Evolutionary conservation across 2,113 vertebrate genomes (phyloP).

Genomic region (Forbesichthys agassizii): DNA sequence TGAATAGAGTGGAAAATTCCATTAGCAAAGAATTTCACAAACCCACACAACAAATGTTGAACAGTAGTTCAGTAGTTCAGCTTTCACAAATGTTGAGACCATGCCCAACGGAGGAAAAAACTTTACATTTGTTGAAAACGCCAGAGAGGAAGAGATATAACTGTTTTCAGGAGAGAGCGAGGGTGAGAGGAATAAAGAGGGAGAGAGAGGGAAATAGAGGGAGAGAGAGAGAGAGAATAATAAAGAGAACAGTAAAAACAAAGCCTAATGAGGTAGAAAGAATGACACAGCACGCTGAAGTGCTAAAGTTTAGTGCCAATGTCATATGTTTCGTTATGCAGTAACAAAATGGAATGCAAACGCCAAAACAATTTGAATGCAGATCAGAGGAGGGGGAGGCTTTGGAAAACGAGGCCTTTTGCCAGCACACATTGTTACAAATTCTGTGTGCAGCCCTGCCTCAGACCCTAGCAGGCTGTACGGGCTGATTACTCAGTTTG

Average conservation of each 20-base stretch:
- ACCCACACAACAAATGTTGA: too few relatives aligned
- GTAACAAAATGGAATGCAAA: slow-evolving; percentile 47
- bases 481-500: slow-evolving; percentile 54
- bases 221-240: not conserved
- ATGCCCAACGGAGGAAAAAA: too few relatives aligned
- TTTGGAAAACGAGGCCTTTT: slow-evolving; percentile 56
- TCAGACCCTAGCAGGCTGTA: slow-evolving; percentile 34
- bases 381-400: slow-evolving; percentile 47
- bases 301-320: slow-evolving; percentile 36
- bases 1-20: too few relatives aligned
- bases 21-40: too few relatives aligned
- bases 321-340: not conserved
- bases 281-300: not conserved
- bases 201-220: not conserved
- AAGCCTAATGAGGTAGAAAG: not conserved
- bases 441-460: slow-evolving; percentile 43
- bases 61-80: too few relatives aligned
- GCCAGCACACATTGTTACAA: slow-evolving; percentile 46
- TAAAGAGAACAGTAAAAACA: not conserved
- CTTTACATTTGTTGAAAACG: not conserved
- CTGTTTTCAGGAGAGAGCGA: not conserved
- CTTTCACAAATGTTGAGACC: too few relatives aligned
- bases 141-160: not conserved
- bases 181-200: not conserved
- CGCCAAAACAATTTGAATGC: slow-evolving; percentile 52